Conservation (phyloP, 2,888 invertebrate genomes). For the Spisula subtruncata region DNA sequence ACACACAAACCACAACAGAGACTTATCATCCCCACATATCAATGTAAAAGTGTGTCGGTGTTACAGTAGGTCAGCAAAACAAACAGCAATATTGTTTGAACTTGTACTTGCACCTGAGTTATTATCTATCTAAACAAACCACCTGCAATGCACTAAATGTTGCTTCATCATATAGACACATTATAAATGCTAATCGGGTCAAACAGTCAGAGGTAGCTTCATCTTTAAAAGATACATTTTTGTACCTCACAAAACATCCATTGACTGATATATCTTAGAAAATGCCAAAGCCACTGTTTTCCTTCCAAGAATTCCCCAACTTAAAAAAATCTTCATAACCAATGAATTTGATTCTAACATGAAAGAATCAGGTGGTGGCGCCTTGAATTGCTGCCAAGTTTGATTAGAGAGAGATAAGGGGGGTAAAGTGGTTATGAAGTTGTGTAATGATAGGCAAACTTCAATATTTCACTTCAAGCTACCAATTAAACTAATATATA, state of each 20-base stretch:
- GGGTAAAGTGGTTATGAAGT: slow-evolving; percentile 44
- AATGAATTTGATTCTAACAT: slow-evolving; percentile 35
- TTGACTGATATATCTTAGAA: slow-evolving; percentile 42
- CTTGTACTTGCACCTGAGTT: not conserved
- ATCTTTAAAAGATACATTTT: not conserved
- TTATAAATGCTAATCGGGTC: slow-evolving; percentile 7
- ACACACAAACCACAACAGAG: no score
- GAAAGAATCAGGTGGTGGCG: slow-evolving; percentile 46
- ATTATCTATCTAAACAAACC: slow-evolving; percentile 10
- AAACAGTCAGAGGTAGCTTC: not conserved
- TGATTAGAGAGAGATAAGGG: slow-evolving; percentile 57
- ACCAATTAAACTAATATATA: slow-evolving; percentile 29
- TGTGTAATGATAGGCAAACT: slow-evolving; percentile 37
- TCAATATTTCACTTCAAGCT: slow-evolving; percentile 30
- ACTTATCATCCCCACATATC: not conserved
- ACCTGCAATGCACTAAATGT: slow-evolving; percentile 4
- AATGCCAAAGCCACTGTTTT: slow-evolving; percentile 42
- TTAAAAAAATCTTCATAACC: slow-evolving; percentile 43
- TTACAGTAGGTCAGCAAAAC: not conserved
- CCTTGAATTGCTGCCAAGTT: slow-evolving; percentile 48
- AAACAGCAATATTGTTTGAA: not conserved
- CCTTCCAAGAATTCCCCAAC: slow-evolving; percentile 33
- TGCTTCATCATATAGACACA: slow-evolving; percentile 1
- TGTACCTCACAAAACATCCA: slow-evolving; percentile 34
- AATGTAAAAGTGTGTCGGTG: not conserved